phyloP scores from a whole-genome alignment of 2,888 invertebrate species.

The Chamaedrilus cognettii region DNA sequence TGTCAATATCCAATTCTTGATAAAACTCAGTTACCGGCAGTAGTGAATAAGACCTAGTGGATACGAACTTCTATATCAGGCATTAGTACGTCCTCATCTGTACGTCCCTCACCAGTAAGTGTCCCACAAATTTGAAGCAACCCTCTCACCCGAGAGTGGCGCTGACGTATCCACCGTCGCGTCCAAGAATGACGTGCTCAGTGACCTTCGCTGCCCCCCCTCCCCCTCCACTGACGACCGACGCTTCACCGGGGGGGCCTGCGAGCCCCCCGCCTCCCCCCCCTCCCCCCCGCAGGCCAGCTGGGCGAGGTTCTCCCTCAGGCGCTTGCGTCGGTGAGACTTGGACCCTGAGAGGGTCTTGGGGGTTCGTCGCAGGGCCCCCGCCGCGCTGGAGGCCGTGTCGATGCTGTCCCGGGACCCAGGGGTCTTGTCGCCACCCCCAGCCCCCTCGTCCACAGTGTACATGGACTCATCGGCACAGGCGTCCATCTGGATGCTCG shows the following conservation, averaged over 20 bases:
- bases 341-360: conserved; percentile 45
- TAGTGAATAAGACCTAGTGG: no score
- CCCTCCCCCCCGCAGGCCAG: conserved; percentile 61
- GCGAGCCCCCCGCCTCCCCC: conserved; percentile 55
- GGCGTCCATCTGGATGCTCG: conserved; percentile 93
- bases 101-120: neutral
- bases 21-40: no score
- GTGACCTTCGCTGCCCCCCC: conserved; percentile 80
- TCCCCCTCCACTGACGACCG: conserved; percentile 87
- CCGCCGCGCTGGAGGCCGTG: neutral
- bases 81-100: no score
- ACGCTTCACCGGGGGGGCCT: conserved; percentile 67
- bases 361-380: conserved; percentile 25
- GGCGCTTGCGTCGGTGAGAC: conserved; percentile 77
- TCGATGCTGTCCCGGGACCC: conserved; percentile 1
- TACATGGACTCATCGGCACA: conserved; percentile 90
- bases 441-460: conserved; percentile 64
- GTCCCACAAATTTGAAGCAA: neutral
- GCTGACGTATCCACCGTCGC: conserved; percentile 68
- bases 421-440: neutral
- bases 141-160: conserved; percentile 23
- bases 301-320: conserved; percentile 68
- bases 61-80: no score
- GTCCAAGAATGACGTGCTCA: conserved; percentile 87
- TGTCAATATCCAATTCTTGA: no score